Percentiles rank a stretch among this genome's conserved stretches.
These are phyloP conservation scores for Dufourea novaeangliae DNA, from an alignment of 1,140 invertebrate species.

Conservation along the genomic window DNA sequence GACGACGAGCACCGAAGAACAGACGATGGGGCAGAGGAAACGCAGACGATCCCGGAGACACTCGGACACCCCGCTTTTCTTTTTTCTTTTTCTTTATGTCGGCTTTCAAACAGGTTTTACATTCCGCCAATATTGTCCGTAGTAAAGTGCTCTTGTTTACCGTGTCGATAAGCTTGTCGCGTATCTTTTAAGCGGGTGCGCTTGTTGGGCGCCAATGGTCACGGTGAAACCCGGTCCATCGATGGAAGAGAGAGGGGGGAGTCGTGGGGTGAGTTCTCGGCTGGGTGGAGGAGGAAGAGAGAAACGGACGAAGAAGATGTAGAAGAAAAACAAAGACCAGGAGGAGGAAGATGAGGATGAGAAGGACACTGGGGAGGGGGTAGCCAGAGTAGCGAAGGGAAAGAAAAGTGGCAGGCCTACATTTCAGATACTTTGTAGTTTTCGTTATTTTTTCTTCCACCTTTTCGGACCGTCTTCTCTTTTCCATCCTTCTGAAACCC, in stretches of 20 bases:
- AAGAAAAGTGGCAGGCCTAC: slow-evolving; percentile 48
- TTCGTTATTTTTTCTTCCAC: slow-evolving; percentile 15
- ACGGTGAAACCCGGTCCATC: slow-evolving; percentile 55
- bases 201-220: slow-evolving; percentile 77
- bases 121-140: slow-evolving; percentile 67
- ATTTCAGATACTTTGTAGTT: slow-evolving; percentile 57
- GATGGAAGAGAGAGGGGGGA: slow-evolving; percentile 32
- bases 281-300: slow-evolving; percentile 39
- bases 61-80: slow-evolving; percentile 59
- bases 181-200: slow-evolving; percentile 75
- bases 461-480: background rate
- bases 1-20: background rate
- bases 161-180: slow-evolving; percentile 69
- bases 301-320: slow-evolving; percentile 54
- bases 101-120: slow-evolving; percentile 69
- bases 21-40: background rate
- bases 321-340: slow-evolving; percentile 37
- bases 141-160: slow-evolving; percentile 63
- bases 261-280: slow-evolving; percentile 32
- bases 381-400: background rate
- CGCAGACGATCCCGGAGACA: slow-evolving; percentile 22
- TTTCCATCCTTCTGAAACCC: background rate
- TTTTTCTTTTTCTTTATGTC: slow-evolving; percentile 71
- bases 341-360: slow-evolving; percentile 24
- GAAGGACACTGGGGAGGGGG: slow-evolving; percentile 23